Evolutionary conservation across 2,113 vertebrate species (phyloP), one percentile per base, ranked within the genome.

Genomic region (Oxygymnocypris stewartii): DNA sequence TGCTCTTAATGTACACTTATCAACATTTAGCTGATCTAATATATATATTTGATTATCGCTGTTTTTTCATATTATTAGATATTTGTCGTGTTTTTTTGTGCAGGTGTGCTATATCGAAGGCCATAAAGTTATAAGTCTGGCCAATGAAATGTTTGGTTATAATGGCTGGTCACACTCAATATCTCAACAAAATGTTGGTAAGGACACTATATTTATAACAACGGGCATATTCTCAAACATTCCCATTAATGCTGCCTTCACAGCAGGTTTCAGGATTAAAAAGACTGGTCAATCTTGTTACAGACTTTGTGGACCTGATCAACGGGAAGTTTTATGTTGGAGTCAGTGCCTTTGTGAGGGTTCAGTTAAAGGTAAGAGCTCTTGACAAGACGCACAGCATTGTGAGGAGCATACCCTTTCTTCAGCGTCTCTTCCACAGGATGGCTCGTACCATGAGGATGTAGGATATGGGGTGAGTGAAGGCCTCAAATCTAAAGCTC

Each of bases 81-180:
- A 8, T 31, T 49, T 23, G 6, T 20, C 12, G 42, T 18, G 4
- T 74, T 80, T 89, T n/a, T 85, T 67, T 69, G 87, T 82, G n/a
- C 89, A 99, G 98, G 96, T 99, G 49, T 99, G 97, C 90, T 99
- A 99, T 82, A 94, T 99, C 4, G 98, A 99, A 89, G 97, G 98
- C n/a, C 98, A 99, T 91, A 96, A 92, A 67, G 97, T 99, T 1
- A 94, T 99, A 91, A 96, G 93, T 77, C 92, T 99, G 91, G 98
- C 98, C 87, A 99, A 99, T 81, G 98, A 99, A 93, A 97, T 99
- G 96, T 99, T 99, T 92, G 98, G 98, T 18, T 99, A 99, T 93
- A 99, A 99, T 11, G 98, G 98, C 82, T 99, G 98, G 98, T 97
- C 98, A n/a, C 98, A 99, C 92, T 99, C 97, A 23, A 94, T 99